These are phyloP conservation scores for Porites lutea DNA, from an alignment of 64 coral and sea anemone genomes.

Conservation along the genomic window DNA sequence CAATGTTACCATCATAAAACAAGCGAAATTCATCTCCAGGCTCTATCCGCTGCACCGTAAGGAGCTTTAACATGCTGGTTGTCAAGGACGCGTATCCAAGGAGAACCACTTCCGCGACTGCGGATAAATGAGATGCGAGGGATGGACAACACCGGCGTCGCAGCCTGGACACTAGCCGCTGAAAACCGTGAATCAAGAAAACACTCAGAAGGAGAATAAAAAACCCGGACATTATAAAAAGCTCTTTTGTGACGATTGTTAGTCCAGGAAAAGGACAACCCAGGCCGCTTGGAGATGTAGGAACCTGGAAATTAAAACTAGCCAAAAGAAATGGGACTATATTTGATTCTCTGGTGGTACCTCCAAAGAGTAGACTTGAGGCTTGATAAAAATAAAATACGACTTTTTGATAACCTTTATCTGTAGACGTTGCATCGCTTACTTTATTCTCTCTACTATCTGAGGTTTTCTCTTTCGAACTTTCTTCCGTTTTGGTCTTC, in stretches of 20 bases:
- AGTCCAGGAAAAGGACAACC: constrained; percentile 62
- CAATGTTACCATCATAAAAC: constrained; percentile 73
- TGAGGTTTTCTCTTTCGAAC: background rate
- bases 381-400: constrained; percentile 65
- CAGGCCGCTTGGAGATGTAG: background rate
- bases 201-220: constrained; percentile 21
- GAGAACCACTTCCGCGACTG: constrained; percentile 54
- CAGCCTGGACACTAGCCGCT: background rate
- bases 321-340: background rate
- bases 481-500: background rate
- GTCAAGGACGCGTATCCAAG: constrained; percentile 71
- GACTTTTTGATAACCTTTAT: constrained; percentile 17
- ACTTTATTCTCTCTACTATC: background rate
- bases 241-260: constrained; percentile 36
- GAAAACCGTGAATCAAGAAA: constrained; percentile 32
- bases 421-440: no score
- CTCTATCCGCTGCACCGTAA: background rate
- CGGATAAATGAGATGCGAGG: constrained; percentile 48
- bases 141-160: background rate
- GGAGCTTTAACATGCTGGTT: constrained; percentile 64
- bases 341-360: background rate
- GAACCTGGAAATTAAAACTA: constrained; percentile 29
- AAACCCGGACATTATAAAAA: constrained; percentile 48
- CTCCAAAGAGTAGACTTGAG: constrained; percentile 4
- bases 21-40: constrained; percentile 3